These are phyloP conservation scores for Perca fluviatilis DNA, from an alignment of 2,113 vertebrate species.

Conservation along the genomic window DNA sequence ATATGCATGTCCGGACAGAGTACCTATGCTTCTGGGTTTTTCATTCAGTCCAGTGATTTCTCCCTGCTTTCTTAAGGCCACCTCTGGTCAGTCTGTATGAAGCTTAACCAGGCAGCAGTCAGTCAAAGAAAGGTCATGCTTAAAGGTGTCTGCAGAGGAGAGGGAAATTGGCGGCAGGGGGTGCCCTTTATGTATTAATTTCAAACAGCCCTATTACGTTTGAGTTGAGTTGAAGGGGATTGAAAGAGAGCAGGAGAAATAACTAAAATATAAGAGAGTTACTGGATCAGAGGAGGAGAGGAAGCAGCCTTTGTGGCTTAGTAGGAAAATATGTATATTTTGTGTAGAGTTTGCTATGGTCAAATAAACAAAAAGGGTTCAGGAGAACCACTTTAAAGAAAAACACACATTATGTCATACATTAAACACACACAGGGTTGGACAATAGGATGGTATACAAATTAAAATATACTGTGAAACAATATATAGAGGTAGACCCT, in stretches of 20 bases:
- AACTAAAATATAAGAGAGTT: conserved; percentile 42
- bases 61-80: conserved; percentile 54
- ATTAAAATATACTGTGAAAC: neutral
- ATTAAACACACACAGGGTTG: no score
- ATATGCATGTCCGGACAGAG: conserved; percentile 1
- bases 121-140: conserved; percentile 82
- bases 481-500: no score
- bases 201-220: conserved; percentile 69
- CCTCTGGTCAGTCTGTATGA: conserved; percentile 61
- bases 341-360: neutral
- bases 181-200: conserved; percentile 78
- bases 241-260: conserved; percentile 47
- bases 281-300: conserved; percentile 26
- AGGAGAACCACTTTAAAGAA: neutral
- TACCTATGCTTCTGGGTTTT: conserved; percentile 10
- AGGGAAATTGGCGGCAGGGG: conserved; percentile 47
- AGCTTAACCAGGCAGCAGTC: conserved; percentile 62
- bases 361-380: neutral
- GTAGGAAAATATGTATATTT: neutral
- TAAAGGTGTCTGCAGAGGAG: conserved; percentile 54
- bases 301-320: neutral
- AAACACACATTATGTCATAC: neutral
- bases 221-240: conserved; percentile 44
- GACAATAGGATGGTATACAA: neutral
- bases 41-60: conserved; percentile 1